Base-by-base conservation (phyloP, 1,140 invertebrate species). In the Zeugodacus cucurbitae region DNA sequence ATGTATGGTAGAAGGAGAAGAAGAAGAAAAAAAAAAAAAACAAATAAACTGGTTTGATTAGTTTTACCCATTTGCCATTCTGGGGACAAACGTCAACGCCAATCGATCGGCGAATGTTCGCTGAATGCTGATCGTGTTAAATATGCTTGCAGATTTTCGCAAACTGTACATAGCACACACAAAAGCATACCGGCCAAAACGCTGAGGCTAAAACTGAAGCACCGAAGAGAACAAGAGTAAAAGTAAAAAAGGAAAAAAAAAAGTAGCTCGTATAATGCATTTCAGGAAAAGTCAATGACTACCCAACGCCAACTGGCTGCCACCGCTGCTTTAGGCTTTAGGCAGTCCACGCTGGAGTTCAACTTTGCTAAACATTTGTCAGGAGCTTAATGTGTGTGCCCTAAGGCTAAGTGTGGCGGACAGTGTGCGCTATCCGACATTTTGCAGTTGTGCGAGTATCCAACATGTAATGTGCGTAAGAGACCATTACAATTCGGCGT, bases 51-150 rank as follows among this genome's bases (percentile, higher is more conserved):
- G 74, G 74, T 82, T 82, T 82, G 74, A 82, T 82, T 82, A 82
- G 41, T 82, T 82, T 82, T 92, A 91, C 89, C 89, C 91, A 89
- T 90, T 91, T 92, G 90, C 89, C 92, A 88, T 90, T 90, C 91
- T 91, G 91, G 91, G 37, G 64, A 67, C 87, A 64, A 67, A 89
- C 88, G 87, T 86, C 85, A 87, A 87, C 64, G 87, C 54, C 88
- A 88, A 87, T 67, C 44, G 29, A 78, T 34, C 10, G 64, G 14
- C 44, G 34, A 57, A 59, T n/a, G 67, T 34, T 58, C 70, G 70
- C 20, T 17, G 48, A 54, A 14, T 54, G 74, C 7, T 48, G 74
- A 82, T 82, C 74, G 74, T 29, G 74, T 82, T 82, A 82, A 82
- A 82, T 82, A 34, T 37, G 74, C 41, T 82, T 82, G 74, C 41